Evolutionary conservation across 1,140 invertebrate species (phyloP), one percentile per base, ranked within the genome.

Genomic region (Saccostrea echinata): DNA sequence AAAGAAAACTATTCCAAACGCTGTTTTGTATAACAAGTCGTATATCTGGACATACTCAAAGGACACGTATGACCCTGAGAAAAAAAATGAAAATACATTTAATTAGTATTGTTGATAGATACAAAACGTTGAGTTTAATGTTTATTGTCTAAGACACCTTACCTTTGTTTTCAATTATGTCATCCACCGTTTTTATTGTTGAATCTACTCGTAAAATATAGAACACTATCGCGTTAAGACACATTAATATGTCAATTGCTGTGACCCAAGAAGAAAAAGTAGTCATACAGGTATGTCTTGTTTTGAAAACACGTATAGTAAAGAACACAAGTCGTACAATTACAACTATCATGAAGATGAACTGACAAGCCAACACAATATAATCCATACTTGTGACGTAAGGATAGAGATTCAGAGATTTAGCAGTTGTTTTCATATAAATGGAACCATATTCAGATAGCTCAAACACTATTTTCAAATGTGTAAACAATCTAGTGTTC

Each of bases 361-460:
- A 24, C 53, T 88, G 87, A 3, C 76, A 64, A 30, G 18, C 24
- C 0, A 88, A 33, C 8, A 88, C 24, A 43, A 88, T 24, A n/a
- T 85, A 88, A 33, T 85, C 87, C 21, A 57, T 18, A 21, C 53
- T 9, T 57, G 83, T 35, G 0, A 88, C 84, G 21, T 88, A 88
- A 3, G 87, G 87, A 64, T 88, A 88, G 0, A 88, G 53, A 51
- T 88, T 88, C 27, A 83, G n/a, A n/a, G 87, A 88, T 71, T 83
- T 43, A 18, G 76, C 35, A 6, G 43, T n/a, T 27, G 27, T 27
- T 27, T n/a, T 85, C 84, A 84, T 82, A 18, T 18, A 57, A 4
- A 88, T 33, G 35, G 68, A 64, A 57, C 95, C 96, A n/a, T 94
- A 93, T 1, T 95, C 93, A 30, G 95, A 89, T 86, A 95, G 94